Evolutionary conservation across 2,113 vertebrate species (phyloP).

Genomic region (Pelodiscus sinensis): DNA sequence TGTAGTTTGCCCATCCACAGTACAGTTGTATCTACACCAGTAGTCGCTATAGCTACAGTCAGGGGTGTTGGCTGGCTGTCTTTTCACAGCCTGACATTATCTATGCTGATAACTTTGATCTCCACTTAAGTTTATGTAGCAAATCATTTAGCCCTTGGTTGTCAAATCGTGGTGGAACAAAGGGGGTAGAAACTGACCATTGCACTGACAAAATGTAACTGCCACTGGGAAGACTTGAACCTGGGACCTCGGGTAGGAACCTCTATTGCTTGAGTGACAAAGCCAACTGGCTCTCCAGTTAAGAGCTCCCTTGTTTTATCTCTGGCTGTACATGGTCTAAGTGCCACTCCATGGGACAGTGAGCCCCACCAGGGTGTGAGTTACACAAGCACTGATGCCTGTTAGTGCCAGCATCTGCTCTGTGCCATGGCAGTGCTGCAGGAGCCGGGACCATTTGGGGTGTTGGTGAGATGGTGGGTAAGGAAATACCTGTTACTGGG

Average conservation of each 20-base stretch:
- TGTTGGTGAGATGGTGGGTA: background rate
- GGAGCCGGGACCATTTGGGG: background rate
- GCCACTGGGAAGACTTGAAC: too few relatives aligned
- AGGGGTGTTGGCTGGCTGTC: background rate
- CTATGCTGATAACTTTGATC: background rate
- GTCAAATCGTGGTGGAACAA: background rate
- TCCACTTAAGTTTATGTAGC: background rate
- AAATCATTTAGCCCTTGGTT: background rate
- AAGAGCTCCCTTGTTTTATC: too few relatives aligned
- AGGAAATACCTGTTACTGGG: background rate
- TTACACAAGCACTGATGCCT: background rate
- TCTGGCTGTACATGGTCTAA: too few relatives aligned
- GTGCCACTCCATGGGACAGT: too few relatives aligned
- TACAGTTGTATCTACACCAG: too few relatives aligned
- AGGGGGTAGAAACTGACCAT: background rate
- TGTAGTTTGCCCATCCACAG: too few relatives aligned
- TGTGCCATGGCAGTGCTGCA: fast-evolving
- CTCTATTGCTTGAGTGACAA: too few relatives aligned
- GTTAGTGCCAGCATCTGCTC: background rate
- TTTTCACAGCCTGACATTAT: background rate
- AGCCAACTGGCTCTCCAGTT: too few relatives aligned
- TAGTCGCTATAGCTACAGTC: background rate
- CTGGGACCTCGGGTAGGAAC: too few relatives aligned
- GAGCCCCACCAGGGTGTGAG: too few relatives aligned
- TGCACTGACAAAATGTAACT: background rate